Evolutionary conservation across 2,113 vertebrate species (phyloP).

Genomic region (Engystomops pustulosus): DNA sequence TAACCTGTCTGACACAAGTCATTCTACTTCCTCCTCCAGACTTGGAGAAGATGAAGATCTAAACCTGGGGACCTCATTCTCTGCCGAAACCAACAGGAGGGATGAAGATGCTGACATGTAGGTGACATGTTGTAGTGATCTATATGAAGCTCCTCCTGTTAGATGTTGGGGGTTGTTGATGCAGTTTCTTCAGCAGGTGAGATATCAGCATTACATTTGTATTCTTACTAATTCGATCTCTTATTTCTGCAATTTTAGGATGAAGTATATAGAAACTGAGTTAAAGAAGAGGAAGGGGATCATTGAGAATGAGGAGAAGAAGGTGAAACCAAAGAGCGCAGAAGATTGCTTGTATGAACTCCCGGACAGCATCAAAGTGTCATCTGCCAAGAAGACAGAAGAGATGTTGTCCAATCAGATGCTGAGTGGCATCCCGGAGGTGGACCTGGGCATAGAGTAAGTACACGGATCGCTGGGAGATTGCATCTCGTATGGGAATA

Average conservation of each 20-base stretch:
- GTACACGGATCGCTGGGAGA: conserved; percentile 59
- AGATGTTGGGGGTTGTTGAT: neutral
- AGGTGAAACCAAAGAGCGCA: conserved; percentile 89
- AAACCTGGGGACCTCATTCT: conserved; percentile 95
- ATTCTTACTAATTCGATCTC: neutral
- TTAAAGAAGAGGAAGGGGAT: conserved; percentile 95
- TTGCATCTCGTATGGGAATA: neutral
- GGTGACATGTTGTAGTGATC: conserved; percentile 45
- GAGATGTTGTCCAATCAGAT: conserved; percentile 99
- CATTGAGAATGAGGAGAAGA: conserved; percentile 90
- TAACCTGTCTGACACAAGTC: neutral
- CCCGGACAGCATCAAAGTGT: conserved; percentile 92
- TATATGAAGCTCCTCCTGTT: neutral
- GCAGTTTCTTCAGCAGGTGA: too few species aligned
- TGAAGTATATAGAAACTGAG: conserved; percentile 99
- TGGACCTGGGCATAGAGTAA: conserved; percentile 95
- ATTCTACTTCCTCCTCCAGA: conserved; percentile 67
- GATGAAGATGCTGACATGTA: conserved; percentile 99
- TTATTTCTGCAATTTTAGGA: conserved; percentile 75
- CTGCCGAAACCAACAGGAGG: conserved; percentile 95
- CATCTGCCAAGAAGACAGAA: conserved; percentile 95
- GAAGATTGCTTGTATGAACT: conserved; percentile 95
- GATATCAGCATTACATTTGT: too few species aligned
- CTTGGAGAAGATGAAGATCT: conserved; percentile 93
- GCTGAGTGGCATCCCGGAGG: conserved; percentile 96